Evolutionary conservation across 2,888 invertebrate species (phyloP), one percentile per base, ranked within the genome.

Genomic region (Volucella bombylans): DNA sequence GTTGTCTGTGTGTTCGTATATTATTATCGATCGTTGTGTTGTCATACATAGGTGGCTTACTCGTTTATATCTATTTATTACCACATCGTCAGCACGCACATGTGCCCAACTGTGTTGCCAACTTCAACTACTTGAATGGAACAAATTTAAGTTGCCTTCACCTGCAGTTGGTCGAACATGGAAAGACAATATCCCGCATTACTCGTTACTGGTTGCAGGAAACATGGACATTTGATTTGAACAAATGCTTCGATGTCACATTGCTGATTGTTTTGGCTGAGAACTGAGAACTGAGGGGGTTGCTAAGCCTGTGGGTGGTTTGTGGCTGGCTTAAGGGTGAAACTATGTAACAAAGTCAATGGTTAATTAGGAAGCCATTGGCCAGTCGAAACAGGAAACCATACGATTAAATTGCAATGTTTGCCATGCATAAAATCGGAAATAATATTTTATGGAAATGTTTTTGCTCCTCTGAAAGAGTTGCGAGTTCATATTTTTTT

Each of bases 31-130:
- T 31, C 31, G 31, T 31, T 31, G 6, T 31, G 31, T 31, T 31
- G 31, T 31, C 31, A 31, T 6, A 31, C 31, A 31, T 6, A 31
- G 31, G 31, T 31, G 31, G 57, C 14, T 59, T 15, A 59, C 41
- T 41, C 15, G 41, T 59, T 31, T 31, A 31, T 31, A 6, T 31
- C 31, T 31, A 31, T 31, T 31, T 64, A 64, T 64, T 8, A 65
- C 55, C 57, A 39, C 49, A 72, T 10, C 11, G 41, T 23, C 14
- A 43, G 71, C 61, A 64, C 55, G 64, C 73, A 73, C 73, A 64
- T 64, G 73, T 73, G 47, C 41, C 64, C n/a, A 23, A 73, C n/a
- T n/a, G 73, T 65, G 73, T 73, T 73, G 73, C 73, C 64, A 64
- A 31, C 49, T 64, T 39, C 61, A 57, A 31, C 6, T 47, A 12